Conservation (phyloP, 2,888 invertebrate genomes). For the Callosobruchus maculatus region DNA sequence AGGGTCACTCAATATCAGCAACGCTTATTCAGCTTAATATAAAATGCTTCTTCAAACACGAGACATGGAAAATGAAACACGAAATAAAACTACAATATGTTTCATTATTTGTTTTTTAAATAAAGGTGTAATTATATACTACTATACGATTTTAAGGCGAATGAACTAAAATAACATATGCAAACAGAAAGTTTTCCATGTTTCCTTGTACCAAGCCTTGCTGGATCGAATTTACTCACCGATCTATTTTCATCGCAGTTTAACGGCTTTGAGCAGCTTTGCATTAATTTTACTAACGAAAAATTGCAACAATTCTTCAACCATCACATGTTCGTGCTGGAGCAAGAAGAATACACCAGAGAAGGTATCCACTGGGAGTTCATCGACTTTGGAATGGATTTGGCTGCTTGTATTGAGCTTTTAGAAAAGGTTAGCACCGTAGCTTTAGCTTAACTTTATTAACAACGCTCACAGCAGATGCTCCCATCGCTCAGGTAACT, state of each 20-base stretch:
- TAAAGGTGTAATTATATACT: no score
- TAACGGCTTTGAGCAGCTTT: slow-evolving; percentile 99
- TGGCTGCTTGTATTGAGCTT: slow-evolving; percentile 96
- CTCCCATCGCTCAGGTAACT: neutral
- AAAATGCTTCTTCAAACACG: neutral
- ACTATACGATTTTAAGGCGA: no score
- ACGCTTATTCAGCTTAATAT: neutral
- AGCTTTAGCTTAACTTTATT: slow-evolving; percentile 1
- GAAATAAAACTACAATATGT: no score
- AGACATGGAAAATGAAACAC: neutral
- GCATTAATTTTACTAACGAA: slow-evolving; percentile 99
- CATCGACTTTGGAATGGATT: slow-evolving; percentile 99
- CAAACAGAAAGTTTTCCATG: no score
- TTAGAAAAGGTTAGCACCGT: slow-evolving; percentile 81
- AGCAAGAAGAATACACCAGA: slow-evolving; percentile 97
- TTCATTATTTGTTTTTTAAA: no score
- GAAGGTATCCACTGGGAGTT: slow-evolving; percentile 98
- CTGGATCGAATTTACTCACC: neutral
- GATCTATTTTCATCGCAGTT: slow-evolving; percentile 55
- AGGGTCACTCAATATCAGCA: neutral
- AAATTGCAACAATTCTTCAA: slow-evolving; percentile 99
- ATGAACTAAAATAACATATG: no score
- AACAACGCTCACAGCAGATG: neutral
- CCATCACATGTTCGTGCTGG: slow-evolving; percentile 99
- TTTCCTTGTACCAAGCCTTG: no score